Evolutionary conservation across 2,797 vertebrate species (phyloP).

Genomic region (Diplodus sargus): DNA sequence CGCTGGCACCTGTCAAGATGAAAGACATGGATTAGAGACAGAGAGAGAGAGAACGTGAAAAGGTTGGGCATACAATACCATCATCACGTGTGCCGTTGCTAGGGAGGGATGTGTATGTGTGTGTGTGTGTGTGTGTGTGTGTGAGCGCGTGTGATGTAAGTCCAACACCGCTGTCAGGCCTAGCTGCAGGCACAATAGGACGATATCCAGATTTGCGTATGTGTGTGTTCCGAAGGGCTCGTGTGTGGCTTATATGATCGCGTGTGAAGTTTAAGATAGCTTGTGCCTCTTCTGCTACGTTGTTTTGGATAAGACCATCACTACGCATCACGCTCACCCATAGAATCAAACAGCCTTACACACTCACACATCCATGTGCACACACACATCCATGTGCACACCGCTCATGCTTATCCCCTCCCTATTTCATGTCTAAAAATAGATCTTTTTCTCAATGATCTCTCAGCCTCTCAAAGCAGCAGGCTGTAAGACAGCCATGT

Average conservation of each 20-base stretch:
- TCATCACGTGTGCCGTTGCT: slow-evolving; percentile 76
- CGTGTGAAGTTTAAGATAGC: slow-evolving; percentile 71
- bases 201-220: slow-evolving; percentile 68
- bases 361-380: slow-evolving; percentile 23
- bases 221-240: slow-evolving; percentile 44
- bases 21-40: slow-evolving; percentile 81
- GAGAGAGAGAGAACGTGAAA: slow-evolving; percentile 72
- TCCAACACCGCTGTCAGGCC: slow-evolving; percentile 77
- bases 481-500: slow-evolving; percentile 73
- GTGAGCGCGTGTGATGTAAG: slow-evolving; percentile 69
- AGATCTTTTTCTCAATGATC: slow-evolving; percentile 81
- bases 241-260: slow-evolving; percentile 70
- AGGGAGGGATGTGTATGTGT: slow-evolving; percentile 64
- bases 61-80: slow-evolving; percentile 77
- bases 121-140: slow-evolving; percentile 32
- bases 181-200: slow-evolving; percentile 74
- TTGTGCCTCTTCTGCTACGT: slow-evolving; percentile 60
- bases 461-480: slow-evolving; percentile 72
- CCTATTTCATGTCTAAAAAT: slow-evolving; percentile 80
- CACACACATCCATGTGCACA: slow-evolving; percentile 22
- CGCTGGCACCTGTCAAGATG: slow-evolving; percentile 82
- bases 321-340: slow-evolving; percentile 75
- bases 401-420: slow-evolving; percentile 65
- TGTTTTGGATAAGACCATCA: slow-evolving; percentile 76
- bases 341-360: slow-evolving; percentile 55